Evolutionary conservation across 2,113 vertebrate species (phyloP).

Genomic region (Amia ocellicauda): DNA sequence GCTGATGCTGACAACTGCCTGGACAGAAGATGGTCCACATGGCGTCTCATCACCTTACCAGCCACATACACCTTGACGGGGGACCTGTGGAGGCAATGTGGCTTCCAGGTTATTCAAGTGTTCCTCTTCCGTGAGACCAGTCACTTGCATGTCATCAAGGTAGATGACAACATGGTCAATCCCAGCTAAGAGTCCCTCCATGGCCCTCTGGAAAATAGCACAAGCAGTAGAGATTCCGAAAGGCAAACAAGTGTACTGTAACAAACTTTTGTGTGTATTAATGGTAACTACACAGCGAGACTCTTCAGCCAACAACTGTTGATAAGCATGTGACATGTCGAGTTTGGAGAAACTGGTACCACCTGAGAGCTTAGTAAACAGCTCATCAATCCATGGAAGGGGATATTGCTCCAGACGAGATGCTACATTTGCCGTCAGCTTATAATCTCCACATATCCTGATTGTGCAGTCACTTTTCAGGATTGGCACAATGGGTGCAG

Average conservation of each 20-base stretch:
- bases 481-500: no score
- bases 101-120: neutral
- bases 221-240: conserved; percentile 7
- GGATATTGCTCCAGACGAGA: no score
- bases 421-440: no score
- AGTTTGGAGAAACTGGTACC: no score
- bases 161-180: neutral
- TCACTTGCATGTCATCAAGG: conserved; percentile 4
- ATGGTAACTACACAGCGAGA: no score
- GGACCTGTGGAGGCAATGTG: conserved; percentile 7
- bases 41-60: conserved; percentile 3
- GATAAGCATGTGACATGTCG: no score
- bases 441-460: no score
- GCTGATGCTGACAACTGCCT: no score
- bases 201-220: conserved; percentile 6
- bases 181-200: neutral
- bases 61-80: conserved; percentile 17
- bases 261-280: neutral
- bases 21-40: conserved; percentile 13
- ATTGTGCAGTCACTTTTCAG: no score
- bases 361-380: no score
- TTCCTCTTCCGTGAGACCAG: neutral
- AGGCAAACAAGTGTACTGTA: neutral
- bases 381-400: no score
- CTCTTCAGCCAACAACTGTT: no score